Evolutionary conservation across 2,113 vertebrate species (phyloP), one percentile per base, ranked within the genome.

Genomic region (Vulpes ferrilata): DNA sequence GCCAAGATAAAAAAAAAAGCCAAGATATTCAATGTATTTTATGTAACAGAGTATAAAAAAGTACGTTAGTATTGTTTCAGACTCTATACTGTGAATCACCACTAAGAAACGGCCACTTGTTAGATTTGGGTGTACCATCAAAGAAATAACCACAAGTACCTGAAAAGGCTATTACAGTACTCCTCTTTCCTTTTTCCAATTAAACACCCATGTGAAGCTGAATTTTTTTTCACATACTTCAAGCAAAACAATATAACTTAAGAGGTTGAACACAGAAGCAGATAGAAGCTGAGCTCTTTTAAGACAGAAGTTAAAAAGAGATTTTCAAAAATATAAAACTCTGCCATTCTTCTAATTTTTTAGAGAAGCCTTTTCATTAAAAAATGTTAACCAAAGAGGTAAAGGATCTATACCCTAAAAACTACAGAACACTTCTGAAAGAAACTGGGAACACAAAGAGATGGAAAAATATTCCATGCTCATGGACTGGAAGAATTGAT

Each of bases 91-190:
- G 11, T 25, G 12, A 62, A 71, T 60, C 88, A 57, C n/a, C 11
- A 32, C 48, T 74, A 88, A 83, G 20, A 93, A 87, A 90, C 19
- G 4, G 74, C 19, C 15, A 65, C 32, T 82, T 69, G 38, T 53
- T 83, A 65, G 94, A 10, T 76, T n/a, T 43, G 59, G n/a, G 43
- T 67, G 30, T 25, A 64, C 22, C 16, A 73, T 83, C 16, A 78
- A 76, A 82, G 16, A 92, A 38, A 85, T 48, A 62, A 65, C 16
- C 38, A 78, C 3, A 57, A 7, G 69, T 78, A 88, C 27, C 38
- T 93, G n/a, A 84, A 96, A 95, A 92, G 53, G 51, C n/a, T 90
- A 95, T 53, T 69, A 92, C 27, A 94, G 62, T 32, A 78, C 16
- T 88, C 27, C n/a, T 87, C 65, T 64, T 38, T 67, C 64, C 64